A percentile compares a stretch with the other conserved stretches of the same genome.
Evolutionary conservation across 1,140 invertebrate genomes (phyloP).

Genomic region (Cardiocondyla obscurior): DNA sequence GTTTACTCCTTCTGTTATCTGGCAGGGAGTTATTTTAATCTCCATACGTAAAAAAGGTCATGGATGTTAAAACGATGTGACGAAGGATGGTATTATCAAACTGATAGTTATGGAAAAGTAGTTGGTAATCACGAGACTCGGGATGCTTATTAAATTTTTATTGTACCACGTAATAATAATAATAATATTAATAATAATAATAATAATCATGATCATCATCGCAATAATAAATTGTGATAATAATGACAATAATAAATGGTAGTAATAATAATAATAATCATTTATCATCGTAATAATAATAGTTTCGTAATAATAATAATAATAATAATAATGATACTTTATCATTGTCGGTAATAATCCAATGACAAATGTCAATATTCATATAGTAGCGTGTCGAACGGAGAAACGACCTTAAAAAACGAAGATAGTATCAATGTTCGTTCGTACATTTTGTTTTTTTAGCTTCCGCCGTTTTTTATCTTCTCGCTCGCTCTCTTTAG

Average conservation of each 20-base stretch:
- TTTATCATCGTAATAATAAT: conserved; percentile 68
- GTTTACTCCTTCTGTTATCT: conserved; percentile 9
- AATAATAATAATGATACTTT: conserved; percentile 80
- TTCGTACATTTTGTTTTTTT: conserved; percentile 80
- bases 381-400: conserved; percentile 78
- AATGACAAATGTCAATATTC: conserved; percentile 81
- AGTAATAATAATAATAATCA: conserved; percentile 75
- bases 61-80: conserved; percentile 46
- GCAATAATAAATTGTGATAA: conserved; percentile 71
- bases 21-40: conserved; percentile 43
- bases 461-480: conserved; percentile 74
- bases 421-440: conserved; percentile 81
- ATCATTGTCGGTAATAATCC: conserved; percentile 77
- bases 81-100: conserved; percentile 21
- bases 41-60: conserved; percentile 66
- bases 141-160: conserved; percentile 83
- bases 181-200: conserved; percentile 78
- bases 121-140: conserved; percentile 66
- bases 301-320: conserved; percentile 74
- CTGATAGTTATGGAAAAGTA: not conserved
- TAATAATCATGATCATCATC: conserved; percentile 75
- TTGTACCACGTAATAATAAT: conserved; percentile 83
- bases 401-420: conserved; percentile 79
- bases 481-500: conserved; percentile 62
- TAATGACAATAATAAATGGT: conserved; percentile 76